phyloP scores from a whole-genome alignment of 2,888 invertebrate species.

The Esperia sulphurella region DNA sequence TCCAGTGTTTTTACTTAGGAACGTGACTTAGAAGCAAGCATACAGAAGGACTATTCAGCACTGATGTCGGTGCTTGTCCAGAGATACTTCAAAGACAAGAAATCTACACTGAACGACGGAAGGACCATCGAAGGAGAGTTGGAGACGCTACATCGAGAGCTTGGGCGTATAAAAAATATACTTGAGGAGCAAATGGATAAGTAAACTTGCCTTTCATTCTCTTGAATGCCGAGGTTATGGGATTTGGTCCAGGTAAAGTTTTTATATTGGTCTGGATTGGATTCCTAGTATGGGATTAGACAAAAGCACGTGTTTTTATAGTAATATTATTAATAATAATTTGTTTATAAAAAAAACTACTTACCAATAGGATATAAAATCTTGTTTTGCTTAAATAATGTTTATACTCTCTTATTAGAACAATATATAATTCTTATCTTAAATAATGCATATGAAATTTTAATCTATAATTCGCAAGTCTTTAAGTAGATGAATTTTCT shows the following conservation, averaged over 20 bases:
- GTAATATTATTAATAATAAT: too few species aligned
- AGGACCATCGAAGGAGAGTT: not conserved
- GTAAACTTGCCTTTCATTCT: too few species aligned
- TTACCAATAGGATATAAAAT: not conserved
- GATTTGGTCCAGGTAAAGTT: too few species aligned
- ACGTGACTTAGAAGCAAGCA: constrained; percentile 51
- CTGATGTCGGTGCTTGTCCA: constrained; percentile 80
- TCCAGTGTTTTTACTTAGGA: constrained; percentile 46
- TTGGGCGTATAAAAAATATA: not conserved
- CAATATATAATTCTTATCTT: not conserved
- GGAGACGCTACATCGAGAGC: not conserved
- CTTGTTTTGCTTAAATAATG: not conserved
- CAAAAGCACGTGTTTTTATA: too few species aligned
- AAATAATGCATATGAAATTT: too few species aligned
- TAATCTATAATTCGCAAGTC: too few species aligned
- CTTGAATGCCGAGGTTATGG: too few species aligned
- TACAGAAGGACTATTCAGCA: constrained; percentile 68
- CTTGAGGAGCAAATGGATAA: not conserved
- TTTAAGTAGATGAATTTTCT: too few species aligned
- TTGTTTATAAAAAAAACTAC: too few species aligned
- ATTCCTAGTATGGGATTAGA: too few species aligned
- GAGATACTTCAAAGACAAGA: constrained; percentile 71
- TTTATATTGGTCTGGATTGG: too few species aligned
- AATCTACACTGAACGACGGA: not conserved
- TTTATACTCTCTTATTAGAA: not conserved